Evolutionary conservation across 1,140 invertebrate species (phyloP).

Genomic region (Sinella curviseta): DNA sequence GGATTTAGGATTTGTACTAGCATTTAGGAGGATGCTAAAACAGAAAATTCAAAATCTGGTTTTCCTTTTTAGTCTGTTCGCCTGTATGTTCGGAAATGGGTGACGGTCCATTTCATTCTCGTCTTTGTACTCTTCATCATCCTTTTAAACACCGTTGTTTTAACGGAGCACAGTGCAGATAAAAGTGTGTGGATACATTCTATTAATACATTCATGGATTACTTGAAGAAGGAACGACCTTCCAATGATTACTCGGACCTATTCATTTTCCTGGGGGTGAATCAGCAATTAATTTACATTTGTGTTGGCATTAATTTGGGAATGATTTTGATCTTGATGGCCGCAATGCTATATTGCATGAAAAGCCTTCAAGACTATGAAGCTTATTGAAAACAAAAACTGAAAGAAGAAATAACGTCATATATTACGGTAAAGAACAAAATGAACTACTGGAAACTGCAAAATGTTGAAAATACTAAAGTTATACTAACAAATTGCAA

Average conservation of each 20-base stretch:
- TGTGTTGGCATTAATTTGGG: neutral
- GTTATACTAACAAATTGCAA: too few relatives aligned
- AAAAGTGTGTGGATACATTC: neutral
- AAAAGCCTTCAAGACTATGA: neutral
- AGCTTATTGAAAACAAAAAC: neutral
- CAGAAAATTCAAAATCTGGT: too few relatives aligned
- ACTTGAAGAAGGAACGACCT: neutral
- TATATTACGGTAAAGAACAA: too few relatives aligned
- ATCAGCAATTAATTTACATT: neutral
- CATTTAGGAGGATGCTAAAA: too few relatives aligned
- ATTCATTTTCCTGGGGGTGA: neutral
- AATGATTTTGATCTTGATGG: neutral
- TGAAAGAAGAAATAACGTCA: too few relatives aligned
- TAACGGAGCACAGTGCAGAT: neutral
- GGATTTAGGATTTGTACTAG: too few relatives aligned
- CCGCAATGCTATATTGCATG: neutral
- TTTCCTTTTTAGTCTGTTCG: neutral
- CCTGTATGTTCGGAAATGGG: constrained; percentile 3
- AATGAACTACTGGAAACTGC: too few relatives aligned
- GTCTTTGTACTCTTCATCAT: neutral
- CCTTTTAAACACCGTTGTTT: neutral
- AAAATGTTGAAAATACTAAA: too few relatives aligned
- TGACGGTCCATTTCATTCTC: constrained; percentile 23
- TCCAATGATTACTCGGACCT: neutral
- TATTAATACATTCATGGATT: neutral